These are phyloP conservation scores for Disparrhopalites patrizii DNA, from an alignment of 2,888 invertebrate genomes.

Conservation along the genomic window DNA sequence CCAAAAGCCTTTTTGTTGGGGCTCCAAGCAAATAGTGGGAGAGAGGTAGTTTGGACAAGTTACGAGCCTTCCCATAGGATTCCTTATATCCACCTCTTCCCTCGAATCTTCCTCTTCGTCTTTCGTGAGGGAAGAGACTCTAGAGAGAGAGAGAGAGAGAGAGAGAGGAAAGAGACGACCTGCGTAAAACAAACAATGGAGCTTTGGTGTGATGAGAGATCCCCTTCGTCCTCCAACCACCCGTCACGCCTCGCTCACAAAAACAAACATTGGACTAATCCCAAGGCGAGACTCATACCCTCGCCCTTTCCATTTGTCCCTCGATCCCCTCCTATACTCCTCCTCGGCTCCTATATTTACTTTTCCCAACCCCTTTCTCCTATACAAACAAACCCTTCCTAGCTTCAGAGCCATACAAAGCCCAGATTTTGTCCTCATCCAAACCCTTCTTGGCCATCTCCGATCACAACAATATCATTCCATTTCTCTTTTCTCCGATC, in stretches of 20 bases:
- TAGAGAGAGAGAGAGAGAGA: too few relatives aligned
- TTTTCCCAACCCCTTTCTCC: not conserved
- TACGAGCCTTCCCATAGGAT: slow-evolving; percentile 9
- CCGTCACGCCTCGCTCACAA: slow-evolving; percentile 16
- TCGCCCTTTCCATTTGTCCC: not conserved
- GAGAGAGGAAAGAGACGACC: slow-evolving; percentile 10
- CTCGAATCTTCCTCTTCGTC: too few relatives aligned
- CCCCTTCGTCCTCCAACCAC: slow-evolving; percentile 10
- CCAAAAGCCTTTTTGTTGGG: too few relatives aligned
- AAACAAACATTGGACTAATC: slow-evolving; percentile 5
- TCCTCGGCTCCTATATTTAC: not conserved
- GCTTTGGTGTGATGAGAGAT: too few relatives aligned
- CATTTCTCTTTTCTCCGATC: too few relatives aligned
- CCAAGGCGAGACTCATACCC: too few relatives aligned
- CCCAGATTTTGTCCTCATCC: slow-evolving; percentile 3
- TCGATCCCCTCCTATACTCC: not conserved
- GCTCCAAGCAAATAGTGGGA: slow-evolving; percentile 15
- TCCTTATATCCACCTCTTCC: slow-evolving; percentile 6
- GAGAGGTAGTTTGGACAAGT: too few relatives aligned
- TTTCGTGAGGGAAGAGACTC: too few relatives aligned
- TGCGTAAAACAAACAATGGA: slow-evolving; percentile 22
- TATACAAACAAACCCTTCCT: not conserved
- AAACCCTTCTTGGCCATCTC: too few relatives aligned
- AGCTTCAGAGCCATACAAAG: not conserved
- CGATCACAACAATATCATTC: too few relatives aligned